Conservation (phyloP, 1,140 invertebrate genomes). For the Atta texana region DNA sequence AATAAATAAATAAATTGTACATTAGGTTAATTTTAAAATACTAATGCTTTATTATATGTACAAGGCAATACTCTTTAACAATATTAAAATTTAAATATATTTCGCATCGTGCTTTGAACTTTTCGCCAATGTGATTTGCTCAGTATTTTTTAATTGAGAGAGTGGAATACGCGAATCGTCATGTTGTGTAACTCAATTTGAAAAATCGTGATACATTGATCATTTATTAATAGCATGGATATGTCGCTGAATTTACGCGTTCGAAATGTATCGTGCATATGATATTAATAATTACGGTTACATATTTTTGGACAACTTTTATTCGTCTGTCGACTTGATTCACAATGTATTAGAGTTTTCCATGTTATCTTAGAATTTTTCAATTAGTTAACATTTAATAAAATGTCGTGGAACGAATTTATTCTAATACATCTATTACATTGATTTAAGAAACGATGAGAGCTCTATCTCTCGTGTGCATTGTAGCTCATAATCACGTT, state of each 20-base stretch:
- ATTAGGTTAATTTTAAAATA: too few species aligned
- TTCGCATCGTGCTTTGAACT: neutral
- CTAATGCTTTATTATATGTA: too few species aligned
- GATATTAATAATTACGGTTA: slow-evolving; percentile 16
- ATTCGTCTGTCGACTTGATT: neutral
- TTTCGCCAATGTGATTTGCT: neutral
- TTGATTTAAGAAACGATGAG: neutral
- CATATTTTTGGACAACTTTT: neutral
- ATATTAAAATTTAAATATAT: slow-evolving; percentile 1
- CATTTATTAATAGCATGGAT: neutral
- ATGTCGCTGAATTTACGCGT: slow-evolving; percentile 15
- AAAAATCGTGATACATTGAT: slow-evolving; percentile 26
- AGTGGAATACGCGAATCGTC: neutral
- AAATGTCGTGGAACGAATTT: neutral
- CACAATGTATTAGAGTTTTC: neutral
- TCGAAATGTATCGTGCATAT: slow-evolving; percentile 11
- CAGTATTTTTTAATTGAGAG: neutral
- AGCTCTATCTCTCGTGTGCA: neutral
- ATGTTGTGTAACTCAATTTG: neutral
- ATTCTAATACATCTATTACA: neutral
- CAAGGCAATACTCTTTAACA: neutral
- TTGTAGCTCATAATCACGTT: neutral
- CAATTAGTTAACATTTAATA: neutral
- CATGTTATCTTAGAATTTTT: neutral
- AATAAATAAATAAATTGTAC: too few species aligned